Percentiles rank a stretch among this genome's conserved stretches.
Evolutionary conservation across 2,888 invertebrate genomes (phyloP).

Genomic region (Drymonia ruficornis): DNA sequence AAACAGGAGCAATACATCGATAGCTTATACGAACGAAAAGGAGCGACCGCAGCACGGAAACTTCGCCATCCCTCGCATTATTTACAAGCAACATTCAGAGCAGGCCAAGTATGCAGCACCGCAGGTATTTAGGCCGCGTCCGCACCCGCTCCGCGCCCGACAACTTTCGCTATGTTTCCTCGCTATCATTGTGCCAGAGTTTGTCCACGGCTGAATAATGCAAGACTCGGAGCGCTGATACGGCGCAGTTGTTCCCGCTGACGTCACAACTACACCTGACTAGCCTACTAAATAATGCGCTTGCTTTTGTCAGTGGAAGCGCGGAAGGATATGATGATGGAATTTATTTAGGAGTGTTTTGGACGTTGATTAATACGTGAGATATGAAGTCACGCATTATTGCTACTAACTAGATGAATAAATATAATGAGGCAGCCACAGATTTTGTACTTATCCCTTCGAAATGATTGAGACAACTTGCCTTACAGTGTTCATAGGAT

Average conservation of each 20-base stretch:
- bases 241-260: slow-evolving; percentile 13
- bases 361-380: neutral
- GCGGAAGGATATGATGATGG: slow-evolving; percentile 7
- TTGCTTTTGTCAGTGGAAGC: slow-evolving; percentile 12
- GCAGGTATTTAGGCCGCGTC: slow-evolving; percentile 9
- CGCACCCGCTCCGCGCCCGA: slow-evolving; percentile 7
- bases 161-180: slow-evolving; percentile 13
- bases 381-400: neutral
- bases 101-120: neutral
- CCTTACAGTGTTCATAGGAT: neutral
- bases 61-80: neutral
- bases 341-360: slow-evolving; percentile 22
- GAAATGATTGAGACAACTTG: neutral
- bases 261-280: slow-evolving; percentile 15
- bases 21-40: neutral
- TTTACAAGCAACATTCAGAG: slow-evolving; percentile 1
- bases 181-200: slow-evolving; percentile 18
- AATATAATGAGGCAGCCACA: too few species aligned
- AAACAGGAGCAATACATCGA: too few species aligned
- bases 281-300: slow-evolving; percentile 25
- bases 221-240: slow-evolving; percentile 21
- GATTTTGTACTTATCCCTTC: too few species aligned
- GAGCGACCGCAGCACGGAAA: neutral
- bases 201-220: slow-evolving; percentile 33
- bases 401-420: neutral